Evolutionary conservation across 2,113 vertebrate genomes (phyloP).

Genomic region (Atlantisia rogersi): DNA sequence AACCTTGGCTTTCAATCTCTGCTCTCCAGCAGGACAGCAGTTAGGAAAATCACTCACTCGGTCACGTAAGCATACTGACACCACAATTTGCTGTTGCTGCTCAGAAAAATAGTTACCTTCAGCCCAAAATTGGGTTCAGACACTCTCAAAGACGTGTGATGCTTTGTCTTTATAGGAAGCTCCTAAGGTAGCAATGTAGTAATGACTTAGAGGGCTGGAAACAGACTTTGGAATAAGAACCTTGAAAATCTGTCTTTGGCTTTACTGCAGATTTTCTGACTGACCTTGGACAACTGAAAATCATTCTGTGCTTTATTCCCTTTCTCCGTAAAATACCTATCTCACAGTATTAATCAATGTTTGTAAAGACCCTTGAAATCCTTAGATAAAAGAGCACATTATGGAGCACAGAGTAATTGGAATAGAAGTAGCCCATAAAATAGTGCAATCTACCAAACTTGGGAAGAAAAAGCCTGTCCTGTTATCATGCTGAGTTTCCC

Average conservation of each 20-base stretch:
- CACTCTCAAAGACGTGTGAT: neutral
- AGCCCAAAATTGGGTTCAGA: conserved; percentile 48
- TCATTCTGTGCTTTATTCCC: conserved; percentile 32
- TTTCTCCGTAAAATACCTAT: neutral
- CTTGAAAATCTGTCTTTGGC: conserved; percentile 29
- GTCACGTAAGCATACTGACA: conserved; percentile 22
- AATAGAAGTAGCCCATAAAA: conserved; percentile 11
- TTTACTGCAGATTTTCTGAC: conserved; percentile 38
- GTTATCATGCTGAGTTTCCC: neutral
- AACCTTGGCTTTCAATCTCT: conserved; percentile 20
- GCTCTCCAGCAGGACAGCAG: conserved; percentile 5
- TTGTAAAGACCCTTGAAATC: conserved; percentile 45
- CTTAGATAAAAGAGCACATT: conserved; percentile 1
- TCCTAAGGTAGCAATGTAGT: neutral
- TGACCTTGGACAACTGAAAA: conserved; percentile 49
- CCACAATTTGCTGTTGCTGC: conserved; percentile 47
- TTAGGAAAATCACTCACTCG: conserved; percentile 28
- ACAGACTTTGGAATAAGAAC: conserved; percentile 15
- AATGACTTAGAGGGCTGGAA: conserved; percentile 49
- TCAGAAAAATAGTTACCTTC: conserved; percentile 59
- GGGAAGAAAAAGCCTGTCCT: neutral
- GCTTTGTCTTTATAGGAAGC: conserved; percentile 44
- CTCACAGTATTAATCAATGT: conserved; percentile 29
- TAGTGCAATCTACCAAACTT: neutral
- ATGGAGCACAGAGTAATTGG: neutral